Evolutionary conservation across 1,140 invertebrate genomes (phyloP).

Genomic region (Sminthurides bifidus): DNA sequence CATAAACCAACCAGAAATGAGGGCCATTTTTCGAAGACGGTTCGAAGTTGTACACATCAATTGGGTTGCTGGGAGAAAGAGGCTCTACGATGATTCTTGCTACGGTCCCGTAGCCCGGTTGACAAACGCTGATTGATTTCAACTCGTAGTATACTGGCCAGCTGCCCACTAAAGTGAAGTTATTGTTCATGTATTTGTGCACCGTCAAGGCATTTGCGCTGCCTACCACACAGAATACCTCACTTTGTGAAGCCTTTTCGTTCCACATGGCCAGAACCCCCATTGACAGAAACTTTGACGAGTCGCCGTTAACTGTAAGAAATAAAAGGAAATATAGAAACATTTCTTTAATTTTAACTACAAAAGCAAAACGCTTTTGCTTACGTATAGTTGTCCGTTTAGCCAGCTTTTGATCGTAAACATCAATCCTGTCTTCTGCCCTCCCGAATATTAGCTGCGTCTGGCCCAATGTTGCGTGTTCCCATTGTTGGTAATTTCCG

Average conservation of each 20-base stretch:
- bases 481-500: conserved; percentile 17
- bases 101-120: too few relatives aligned
- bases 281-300: not conserved
- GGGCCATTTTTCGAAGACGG: not conserved
- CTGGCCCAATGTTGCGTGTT: conserved; percentile 2
- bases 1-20: conserved; percentile 22
- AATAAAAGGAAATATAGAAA: conserved; percentile 1
- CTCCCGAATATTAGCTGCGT: not conserved
- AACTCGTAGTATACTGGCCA: conserved; percentile 16
- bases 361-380: too few relatives aligned
- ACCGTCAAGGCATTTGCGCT: too few relatives aligned
- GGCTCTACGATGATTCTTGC: conserved; percentile 1
- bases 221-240: too few relatives aligned
- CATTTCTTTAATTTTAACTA: not conserved
- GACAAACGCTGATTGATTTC: conserved; percentile 10
- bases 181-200: too few relatives aligned
- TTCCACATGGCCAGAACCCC: conserved; percentile 14
- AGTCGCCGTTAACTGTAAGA: not conserved
- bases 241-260: too few relatives aligned
- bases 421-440: not conserved
- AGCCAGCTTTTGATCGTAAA: conserved; percentile 3
- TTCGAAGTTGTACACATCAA: conserved; percentile 15
- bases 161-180: not conserved
- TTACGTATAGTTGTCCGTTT: conserved; percentile 2
- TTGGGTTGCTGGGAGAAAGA: conserved; percentile 6